Evolutionary conservation across 2,113 vertebrate species (phyloP).

Genomic region (Sardina pilchardus): DNA sequence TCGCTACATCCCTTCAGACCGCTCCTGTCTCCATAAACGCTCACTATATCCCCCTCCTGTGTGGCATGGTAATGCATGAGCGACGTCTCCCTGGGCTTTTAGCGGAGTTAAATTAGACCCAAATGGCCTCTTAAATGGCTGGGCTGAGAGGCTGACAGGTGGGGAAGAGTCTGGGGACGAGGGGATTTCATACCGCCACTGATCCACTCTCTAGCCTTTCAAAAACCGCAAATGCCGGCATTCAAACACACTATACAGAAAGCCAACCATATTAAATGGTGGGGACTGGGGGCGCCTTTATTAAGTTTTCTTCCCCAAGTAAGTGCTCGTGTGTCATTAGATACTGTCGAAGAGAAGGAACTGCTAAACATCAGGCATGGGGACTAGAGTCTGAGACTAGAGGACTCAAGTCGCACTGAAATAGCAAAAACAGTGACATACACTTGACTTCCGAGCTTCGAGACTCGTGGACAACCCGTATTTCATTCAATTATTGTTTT

Average conservation of each 20-base stretch:
- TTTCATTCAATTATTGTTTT: too few species aligned
- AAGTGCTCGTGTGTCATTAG: conserved; percentile 51
- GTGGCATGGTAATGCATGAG: conserved; percentile 55
- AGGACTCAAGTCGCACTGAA: too few species aligned
- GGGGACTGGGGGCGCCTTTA: conserved; percentile 44
- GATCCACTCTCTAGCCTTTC: conserved; percentile 49
- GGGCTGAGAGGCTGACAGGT: conserved; percentile 58
- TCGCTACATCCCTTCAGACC: not conserved
- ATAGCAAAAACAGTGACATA: too few species aligned
- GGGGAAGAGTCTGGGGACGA: not conserved
- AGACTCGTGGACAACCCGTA: too few species aligned
- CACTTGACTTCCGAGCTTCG: too few species aligned
- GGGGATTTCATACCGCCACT: not conserved
- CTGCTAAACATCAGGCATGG: too few species aligned
- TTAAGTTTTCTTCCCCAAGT: conserved; percentile 33
- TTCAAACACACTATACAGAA: conserved; percentile 58
- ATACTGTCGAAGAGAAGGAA: not conserved
- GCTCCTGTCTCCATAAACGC: not conserved
- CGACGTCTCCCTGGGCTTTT: conserved; percentile 62
- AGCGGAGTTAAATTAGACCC: conserved; percentile 58
- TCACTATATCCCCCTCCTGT: not conserved
- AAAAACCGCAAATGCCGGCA: conserved; percentile 37
- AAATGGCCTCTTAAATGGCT: conserved; percentile 65
- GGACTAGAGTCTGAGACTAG: too few species aligned
- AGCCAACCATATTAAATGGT: conserved; percentile 45